Conservation (phyloP, 2,888 invertebrate genomes). For the Dryobotodes eremita region DNA sequence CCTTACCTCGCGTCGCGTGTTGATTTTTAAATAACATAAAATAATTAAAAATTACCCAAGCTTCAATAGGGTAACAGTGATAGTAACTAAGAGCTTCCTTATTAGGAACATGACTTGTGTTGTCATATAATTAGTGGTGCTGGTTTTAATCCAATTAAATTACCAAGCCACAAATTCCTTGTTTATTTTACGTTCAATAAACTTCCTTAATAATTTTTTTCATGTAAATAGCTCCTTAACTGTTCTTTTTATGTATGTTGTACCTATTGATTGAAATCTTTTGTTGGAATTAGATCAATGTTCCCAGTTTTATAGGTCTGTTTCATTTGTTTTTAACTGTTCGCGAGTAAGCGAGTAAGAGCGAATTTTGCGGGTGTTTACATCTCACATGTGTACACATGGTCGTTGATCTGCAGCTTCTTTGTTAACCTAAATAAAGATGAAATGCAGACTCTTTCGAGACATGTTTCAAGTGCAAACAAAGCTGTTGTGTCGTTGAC, state of each 20-base stretch:
- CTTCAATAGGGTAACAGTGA: conserved; percentile 61
- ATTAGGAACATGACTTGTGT: conserved; percentile 68
- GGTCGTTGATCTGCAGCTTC: conserved; percentile 64
- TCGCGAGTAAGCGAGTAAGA: conserved; percentile 60
- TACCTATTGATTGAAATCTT: conserved; percentile 1
- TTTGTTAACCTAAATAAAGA: conserved; percentile 55
- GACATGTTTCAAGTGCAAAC: conserved; percentile 49
- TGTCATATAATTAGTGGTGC: conserved; percentile 78
- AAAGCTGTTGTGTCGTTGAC: conserved; percentile 49
- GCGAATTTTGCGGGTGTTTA: conserved; percentile 78
- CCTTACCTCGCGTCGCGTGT: conserved; percentile 5
- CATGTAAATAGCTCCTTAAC: conserved; percentile 25
- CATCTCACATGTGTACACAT: conserved; percentile 70
- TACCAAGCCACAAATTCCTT: conserved; percentile 70
- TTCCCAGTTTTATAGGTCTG: conserved; percentile 50
- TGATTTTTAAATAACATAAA: conserved; percentile 44
- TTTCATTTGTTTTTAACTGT: conserved; percentile 69
- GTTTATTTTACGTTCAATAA: conserved; percentile 70
- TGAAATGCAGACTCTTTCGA: conserved; percentile 56
- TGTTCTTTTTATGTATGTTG: neutral
- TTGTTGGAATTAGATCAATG: conserved; percentile 44
- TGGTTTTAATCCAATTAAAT: conserved; percentile 84
- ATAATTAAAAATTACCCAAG: conserved; percentile 55
- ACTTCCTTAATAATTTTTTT: conserved; percentile 58
- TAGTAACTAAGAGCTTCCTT: conserved; percentile 66